Percentiles rank a stretch among this genome's conserved stretches.
phyloP scores from a whole-genome alignment of 2,797 vertebrate species.

The Craterocephalus amniculus region DNA sequence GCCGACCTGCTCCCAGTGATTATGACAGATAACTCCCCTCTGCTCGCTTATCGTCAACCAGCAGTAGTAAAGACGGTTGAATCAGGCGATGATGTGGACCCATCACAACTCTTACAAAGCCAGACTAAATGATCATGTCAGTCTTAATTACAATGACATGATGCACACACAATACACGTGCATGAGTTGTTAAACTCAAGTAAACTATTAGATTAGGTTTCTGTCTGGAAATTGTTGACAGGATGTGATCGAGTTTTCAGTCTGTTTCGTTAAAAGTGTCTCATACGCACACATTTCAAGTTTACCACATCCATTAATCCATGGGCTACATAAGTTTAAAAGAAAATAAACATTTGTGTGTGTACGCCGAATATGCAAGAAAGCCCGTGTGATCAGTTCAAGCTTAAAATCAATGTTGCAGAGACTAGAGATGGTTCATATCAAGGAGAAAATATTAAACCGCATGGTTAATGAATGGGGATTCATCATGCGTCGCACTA shows the following conservation, averaged over 20 bases:
- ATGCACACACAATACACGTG: not conserved
- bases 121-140: not conserved
- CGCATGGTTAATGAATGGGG: not conserved
- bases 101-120: not conserved
- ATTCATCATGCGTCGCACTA: not conserved
- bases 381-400: not conserved
- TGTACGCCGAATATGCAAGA: not conserved
- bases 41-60: slow-evolving; percentile 62
- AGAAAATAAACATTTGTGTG: not conserved
- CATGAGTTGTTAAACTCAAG: not conserved
- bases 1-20: slow-evolving; percentile 45
- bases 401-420: not conserved
- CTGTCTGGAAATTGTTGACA: not conserved
- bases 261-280: not conserved
- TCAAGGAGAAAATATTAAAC: not conserved
- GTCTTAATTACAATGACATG: not conserved
- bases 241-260: not conserved
- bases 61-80: slow-evolving; percentile 73
- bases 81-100: slow-evolving; percentile 14
- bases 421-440: not conserved
- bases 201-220: not conserved
- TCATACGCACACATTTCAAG: not conserved
- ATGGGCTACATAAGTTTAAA: not conserved
- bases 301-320: not conserved
- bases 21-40: slow-evolving; percentile 58